Base-by-base conservation (phyloP, 1,140 invertebrate genomes). In the Drosophila lowei region DNA sequence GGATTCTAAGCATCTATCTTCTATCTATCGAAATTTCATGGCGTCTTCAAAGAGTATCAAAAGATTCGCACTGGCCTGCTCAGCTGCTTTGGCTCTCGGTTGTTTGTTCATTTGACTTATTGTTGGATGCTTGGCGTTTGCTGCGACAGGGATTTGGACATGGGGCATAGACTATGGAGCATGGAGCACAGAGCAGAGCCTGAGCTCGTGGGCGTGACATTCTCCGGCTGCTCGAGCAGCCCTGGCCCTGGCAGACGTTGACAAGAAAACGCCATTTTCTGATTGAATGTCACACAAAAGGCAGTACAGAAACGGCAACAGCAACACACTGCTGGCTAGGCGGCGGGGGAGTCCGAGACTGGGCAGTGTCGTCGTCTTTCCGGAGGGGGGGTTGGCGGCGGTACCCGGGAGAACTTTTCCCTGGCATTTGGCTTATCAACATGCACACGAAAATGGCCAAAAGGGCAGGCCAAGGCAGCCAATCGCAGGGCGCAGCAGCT, bases 241-340 rank as follows among this genome's bases (percentile, higher is more conserved):
- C 42, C 65, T 49, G 66, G 64, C 65, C 65, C 76, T 85, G 61
- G 77, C 85, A 80, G 74, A 85, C 77, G 80, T 89, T 89, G 86
- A 89, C 86, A 89, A 89, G 86, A 86, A 89, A 85, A 89, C 86
- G 86, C 86, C 86, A 89, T 89, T 89, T 81, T 89, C 70, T 89
- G 86, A 89, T 89, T 89, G 86, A 89, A 89, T 89, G 86, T 89
- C 86, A 89, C 68, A 89, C 59, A 85, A 89, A 89, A 64, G 50
- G 53, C 60, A 57, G 25, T 11, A 9, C 30, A 34, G 30, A 2
- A 11, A 34, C 23, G 23, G 23, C 23, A 25, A 25, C 23, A 5
- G 23, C 23, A 25, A 25, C 43, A 49, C 63, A 57, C 9, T 9
- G 16, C 25, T 28, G 34, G 55, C 53, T 47, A 47, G 21, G 38